Evolutionary conservation across 2,113 vertebrate genomes (phyloP).

Genomic region (Myodes glareolus): DNA sequence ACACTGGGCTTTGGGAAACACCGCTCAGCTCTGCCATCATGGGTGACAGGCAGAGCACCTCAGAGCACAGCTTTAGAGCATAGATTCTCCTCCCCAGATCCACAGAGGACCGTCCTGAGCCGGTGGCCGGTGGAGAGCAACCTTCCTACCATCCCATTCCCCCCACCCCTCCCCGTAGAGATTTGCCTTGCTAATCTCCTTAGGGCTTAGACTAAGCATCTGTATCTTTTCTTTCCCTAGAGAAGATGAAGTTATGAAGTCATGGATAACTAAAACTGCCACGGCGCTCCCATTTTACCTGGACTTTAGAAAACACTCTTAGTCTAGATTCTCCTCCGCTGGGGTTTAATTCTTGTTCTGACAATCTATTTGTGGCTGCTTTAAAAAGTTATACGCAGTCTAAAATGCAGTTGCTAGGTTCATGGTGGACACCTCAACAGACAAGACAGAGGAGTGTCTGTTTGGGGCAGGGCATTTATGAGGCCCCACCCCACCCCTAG

Average conservation of each 20-base stretch:
- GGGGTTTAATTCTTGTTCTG: constrained; percentile 26
- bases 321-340: neutral
- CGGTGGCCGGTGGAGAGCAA: too few species aligned
- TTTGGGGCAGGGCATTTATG: neutral
- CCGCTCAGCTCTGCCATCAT: neutral
- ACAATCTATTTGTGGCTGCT: neutral
- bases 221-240: neutral
- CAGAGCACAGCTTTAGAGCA: neutral
- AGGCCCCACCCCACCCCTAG: too few species aligned
- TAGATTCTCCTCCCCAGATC: neutral
- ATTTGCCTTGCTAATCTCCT: neutral
- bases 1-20: neutral
- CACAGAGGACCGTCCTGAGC: too few species aligned
- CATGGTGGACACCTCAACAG: neutral
- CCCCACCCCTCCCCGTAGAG: neutral
- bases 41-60: neutral
- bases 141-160: neutral
- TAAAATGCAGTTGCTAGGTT: neutral
- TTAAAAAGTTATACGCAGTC: neutral
- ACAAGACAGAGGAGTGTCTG: neutral
- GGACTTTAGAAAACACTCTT: constrained; percentile 25
- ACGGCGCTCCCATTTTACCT: neutral
- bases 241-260: neutral
- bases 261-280: neutral
- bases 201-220: neutral